phyloP scores from a whole-genome alignment of 2,113 vertebrate genomes.

The Dolichotis patagonum region DNA sequence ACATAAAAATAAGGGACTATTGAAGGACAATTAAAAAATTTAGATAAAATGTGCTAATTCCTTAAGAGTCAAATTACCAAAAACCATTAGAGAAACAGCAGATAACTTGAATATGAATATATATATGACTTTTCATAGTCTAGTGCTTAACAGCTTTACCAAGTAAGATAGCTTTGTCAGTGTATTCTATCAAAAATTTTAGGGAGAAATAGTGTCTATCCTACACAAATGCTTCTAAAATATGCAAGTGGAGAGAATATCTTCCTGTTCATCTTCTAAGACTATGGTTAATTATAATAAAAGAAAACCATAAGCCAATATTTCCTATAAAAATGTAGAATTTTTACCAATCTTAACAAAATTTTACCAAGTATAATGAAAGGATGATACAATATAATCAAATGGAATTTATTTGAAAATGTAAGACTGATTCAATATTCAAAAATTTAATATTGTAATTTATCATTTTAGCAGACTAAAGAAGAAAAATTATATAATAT shows the following conservation, averaged over 20 bases:
- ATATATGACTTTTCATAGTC: not conserved
- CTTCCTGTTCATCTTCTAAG: not conserved
- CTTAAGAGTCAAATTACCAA: not conserved
- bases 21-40: not conserved
- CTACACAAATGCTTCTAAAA: not conserved
- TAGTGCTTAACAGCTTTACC: not conserved
- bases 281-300: not conserved
- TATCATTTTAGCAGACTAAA: not conserved
- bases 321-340: not conserved
- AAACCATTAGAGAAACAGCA: not conserved
- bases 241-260: not conserved
- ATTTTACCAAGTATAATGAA: slow-evolving; percentile 6
- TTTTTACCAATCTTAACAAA: not conserved
- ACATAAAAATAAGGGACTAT: not conserved
- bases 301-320: not conserved
- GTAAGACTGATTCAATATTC: not conserved
- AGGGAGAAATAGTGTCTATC: not conserved
- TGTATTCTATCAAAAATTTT: not conserved
- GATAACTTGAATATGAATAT: not conserved
- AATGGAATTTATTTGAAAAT: not conserved
- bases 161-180: not conserved
- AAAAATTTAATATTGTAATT: not conserved
- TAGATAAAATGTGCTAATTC: not conserved
- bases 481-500: slow-evolving; percentile 1
- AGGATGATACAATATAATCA: not conserved